Base-by-base conservation (phyloP, 2,888 invertebrate genomes). In the Drosophila yooni region DNA sequence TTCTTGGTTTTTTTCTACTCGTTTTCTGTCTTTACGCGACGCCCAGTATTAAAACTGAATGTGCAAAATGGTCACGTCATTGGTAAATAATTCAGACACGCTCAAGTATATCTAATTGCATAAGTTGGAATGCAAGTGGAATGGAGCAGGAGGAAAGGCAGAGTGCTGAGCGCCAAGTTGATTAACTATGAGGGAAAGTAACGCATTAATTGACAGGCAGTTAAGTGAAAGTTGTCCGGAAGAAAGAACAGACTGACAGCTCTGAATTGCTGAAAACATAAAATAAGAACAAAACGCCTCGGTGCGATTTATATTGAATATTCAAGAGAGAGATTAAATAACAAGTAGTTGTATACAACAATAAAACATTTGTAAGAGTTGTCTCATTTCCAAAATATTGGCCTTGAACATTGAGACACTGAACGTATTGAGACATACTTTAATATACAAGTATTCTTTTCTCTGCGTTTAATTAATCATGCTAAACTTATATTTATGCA, bases 1-100 rank as follows among this genome's bases (percentile, higher is more conserved):
- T n/a, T 53, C 27, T 56, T 61, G 27, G 31, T 38, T 50, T 52
- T 52, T 27, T n/a, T 56, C 7, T 34, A 53, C 25, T 27, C 10
- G 6, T 25, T 27, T 38, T 25, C 31, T 57, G 46, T 31, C 21
- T 54, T 11, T 29, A 40, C n/a, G 50, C 52, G 60, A 11, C 18
- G n/a, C 31, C 0, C 33, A 29, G 67, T 54, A 65, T 59, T 68
- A 33, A 63, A 50, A 54, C 60, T 43, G 46, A 62, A 75, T 74
- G 79, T 81, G 73, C 69, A 33, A 67, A 76, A 89, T 73, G 67
- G 88, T 89, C 89, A 87, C 87, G 89, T 89, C 70, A 83, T 59
- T 70, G 57, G 46, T 63, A 63, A 67, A 36, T 65, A 69, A 50
- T 78, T 72, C 40, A 54, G 63, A 70, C 70, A 75, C 65, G 80